Conservation (phyloP, 2,113 vertebrate genomes). For the Cryptotis parvus region DNA sequence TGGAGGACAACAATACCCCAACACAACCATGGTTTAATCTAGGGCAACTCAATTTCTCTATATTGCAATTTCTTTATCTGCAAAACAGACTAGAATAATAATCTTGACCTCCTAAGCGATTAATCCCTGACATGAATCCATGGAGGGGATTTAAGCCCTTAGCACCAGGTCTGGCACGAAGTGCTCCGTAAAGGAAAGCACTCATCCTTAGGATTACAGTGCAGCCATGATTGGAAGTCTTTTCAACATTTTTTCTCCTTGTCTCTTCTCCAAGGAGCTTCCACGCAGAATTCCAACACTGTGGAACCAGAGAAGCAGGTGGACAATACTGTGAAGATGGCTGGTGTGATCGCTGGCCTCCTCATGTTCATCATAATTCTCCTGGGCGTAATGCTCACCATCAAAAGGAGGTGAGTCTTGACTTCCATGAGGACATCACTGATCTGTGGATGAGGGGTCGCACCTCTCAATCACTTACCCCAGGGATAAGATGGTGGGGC, state of each 20-base stretch:
- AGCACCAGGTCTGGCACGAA: conserved; percentile 58
- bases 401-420: conserved; percentile 95
- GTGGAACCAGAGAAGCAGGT: conserved; percentile 98
- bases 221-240: neutral
- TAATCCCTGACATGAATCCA: neutral
- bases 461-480: neutral
- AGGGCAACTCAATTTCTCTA: neutral
- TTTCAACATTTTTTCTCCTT: conserved; percentile 73
- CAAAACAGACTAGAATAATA: neutral
- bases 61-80: neutral
- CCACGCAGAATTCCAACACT: conserved; percentile 96
- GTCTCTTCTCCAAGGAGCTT: conserved; percentile 91
- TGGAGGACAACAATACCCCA: neutral
- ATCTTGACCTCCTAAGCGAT: neutral
- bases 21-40: too few species aligned
- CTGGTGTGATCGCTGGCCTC: conserved; percentile 96
- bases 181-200: neutral
- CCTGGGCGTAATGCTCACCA: conserved; percentile 95
- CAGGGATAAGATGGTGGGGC: too few species aligned
- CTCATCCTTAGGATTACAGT: too few species aligned
- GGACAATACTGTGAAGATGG: conserved; percentile 97
- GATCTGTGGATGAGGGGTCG: rapidly evolving
- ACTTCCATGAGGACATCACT: neutral
- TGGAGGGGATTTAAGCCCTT: neutral
- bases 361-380: conserved; percentile 99